Base-by-base conservation (phyloP, 2,888 invertebrate genomes). In the Caenorhabditis sulstoni region DNA sequence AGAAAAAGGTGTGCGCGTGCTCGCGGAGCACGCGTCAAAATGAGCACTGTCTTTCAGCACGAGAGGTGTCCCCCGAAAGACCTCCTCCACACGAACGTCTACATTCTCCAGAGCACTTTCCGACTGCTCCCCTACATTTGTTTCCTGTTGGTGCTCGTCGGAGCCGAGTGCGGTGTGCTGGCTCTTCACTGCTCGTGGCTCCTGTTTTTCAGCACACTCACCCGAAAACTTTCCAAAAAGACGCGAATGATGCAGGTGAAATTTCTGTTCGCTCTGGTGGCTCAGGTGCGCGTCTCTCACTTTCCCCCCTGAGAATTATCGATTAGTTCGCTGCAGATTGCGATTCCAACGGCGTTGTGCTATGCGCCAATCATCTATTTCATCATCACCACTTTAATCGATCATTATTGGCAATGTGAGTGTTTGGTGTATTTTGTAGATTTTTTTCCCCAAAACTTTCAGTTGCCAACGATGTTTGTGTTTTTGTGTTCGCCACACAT, bases 241-340 rank as follows among this genome's bases (percentile, higher is more conserved):
- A 76, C 76, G 4, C 23, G 76, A 16, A 67, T 14, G 50, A 68
- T 76, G 76, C 76, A 76, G 52, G 39, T 58, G 14, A 76, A 76
- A 44, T 64, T 76, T 20, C 18, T 76, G 12, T n/a, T 68, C 11
- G 76, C 76, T 16, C 16, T 76, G 18, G 7, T 68, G 4, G 62
- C 61, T 5, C 75, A 67, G 58, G 67, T 67, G 39, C 8, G 20
- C 12, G 20, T 12, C 12, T 8, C 7, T 1, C 16, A 18, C 8
- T 16, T 18, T 14, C 20, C 1, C 20, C 8, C 49, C 5, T 49
- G 18, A 8, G 22, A 50, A 4, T 37, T 39, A n/a, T n/a, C n/a
- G n/a, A n/a, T n/a, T n/a, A n/a, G n/a, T n/a, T n/a, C n/a, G n/a
- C 35, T 65, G 29, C 39, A 74, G 61, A 59, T 74, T n/a, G 66